These are phyloP conservation scores for Caenorhabditis sp. DNA, from an alignment of 2,888 invertebrate genomes.

Conservation along the genomic window DNA sequence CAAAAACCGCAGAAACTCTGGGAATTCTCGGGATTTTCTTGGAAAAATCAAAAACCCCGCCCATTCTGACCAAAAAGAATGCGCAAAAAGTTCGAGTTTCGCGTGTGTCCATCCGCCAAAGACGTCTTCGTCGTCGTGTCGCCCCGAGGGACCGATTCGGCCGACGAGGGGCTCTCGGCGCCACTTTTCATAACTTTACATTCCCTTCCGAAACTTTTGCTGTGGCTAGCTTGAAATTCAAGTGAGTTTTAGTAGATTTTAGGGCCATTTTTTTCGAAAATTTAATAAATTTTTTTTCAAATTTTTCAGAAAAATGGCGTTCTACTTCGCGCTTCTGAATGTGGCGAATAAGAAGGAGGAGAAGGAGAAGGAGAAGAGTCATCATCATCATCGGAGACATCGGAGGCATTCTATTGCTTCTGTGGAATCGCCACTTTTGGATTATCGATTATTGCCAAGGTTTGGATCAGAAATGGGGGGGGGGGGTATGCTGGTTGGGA, in stretches of 20 bases:
- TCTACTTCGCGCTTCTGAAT: constrained; percentile 71
- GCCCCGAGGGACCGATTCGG: too few relatives aligned
- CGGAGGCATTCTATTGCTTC: constrained; percentile 69
- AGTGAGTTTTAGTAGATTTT: background rate
- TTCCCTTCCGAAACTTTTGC: constrained; percentile 8
- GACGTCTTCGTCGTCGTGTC: too few relatives aligned
- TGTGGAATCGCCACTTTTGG: constrained; percentile 66
- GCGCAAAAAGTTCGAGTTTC: constrained; percentile 17
- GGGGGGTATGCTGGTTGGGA: too few relatives aligned
- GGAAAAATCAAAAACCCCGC: constrained; percentile 1
- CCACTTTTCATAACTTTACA: constrained; percentile 65
- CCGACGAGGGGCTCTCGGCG: constrained; percentile 16
- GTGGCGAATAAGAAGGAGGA: constrained; percentile 65
- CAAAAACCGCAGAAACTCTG: background rate
- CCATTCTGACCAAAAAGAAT: constrained; percentile 1
- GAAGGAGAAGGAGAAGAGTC: constrained; percentile 23
- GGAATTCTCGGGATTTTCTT: background rate
- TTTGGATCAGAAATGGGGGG: too few relatives aligned
- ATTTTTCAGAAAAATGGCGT: constrained; percentile 56
- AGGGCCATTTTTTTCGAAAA: background rate
- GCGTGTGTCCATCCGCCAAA: constrained; percentile 41
- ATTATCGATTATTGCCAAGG: constrained; percentile 70
- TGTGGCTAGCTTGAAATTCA: too few relatives aligned
- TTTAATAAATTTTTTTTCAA: too few relatives aligned
- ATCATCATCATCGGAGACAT: constrained; percentile 43